These are phyloP conservation scores for Xiphorhynchus erythropygius DNA, from an alignment of 2,797 vertebrate genomes.

Conservation along the genomic window DNA sequence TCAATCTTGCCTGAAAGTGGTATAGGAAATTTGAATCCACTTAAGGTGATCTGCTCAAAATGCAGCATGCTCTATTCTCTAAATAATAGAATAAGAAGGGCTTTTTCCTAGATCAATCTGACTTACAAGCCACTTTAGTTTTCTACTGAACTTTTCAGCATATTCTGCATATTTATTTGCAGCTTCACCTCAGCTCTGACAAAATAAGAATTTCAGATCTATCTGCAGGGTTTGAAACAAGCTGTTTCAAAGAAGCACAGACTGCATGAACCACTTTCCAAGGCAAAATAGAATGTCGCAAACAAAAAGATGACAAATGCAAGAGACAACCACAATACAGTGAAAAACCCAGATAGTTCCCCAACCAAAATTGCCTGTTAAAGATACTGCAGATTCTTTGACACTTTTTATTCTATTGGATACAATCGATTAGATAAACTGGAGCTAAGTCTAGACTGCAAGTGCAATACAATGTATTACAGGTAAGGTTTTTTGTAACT, in stretches of 20 bases:
- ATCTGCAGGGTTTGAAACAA: not conserved
- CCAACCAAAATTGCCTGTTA: not conserved
- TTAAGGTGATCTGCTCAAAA: not conserved
- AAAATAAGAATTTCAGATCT: not conserved
- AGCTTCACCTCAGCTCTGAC: not conserved
- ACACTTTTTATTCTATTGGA: not conserved
- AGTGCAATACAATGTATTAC: not conserved
- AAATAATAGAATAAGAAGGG: not conserved
- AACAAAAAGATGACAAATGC: not conserved
- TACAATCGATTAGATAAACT: not conserved
- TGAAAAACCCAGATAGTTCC: not conserved
- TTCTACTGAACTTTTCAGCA: not conserved
- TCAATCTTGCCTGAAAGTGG: not conserved
- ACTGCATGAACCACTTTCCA: not conserved
- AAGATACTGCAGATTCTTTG: not conserved
- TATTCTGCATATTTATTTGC: not conserved
- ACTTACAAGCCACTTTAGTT: not conserved
- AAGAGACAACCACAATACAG: not conserved
- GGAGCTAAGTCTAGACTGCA: not conserved
- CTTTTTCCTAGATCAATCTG: not conserved
- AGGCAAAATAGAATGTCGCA: not conserved
- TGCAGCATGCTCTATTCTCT: not conserved
- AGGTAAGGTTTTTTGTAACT: not conserved
- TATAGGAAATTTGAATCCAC: not conserved
- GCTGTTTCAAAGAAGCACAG: not conserved